Evolutionary conservation across 2,888 invertebrate species (phyloP), one percentile per base, ranked within the genome.

Genomic region (Priocnemis perturbator): DNA sequence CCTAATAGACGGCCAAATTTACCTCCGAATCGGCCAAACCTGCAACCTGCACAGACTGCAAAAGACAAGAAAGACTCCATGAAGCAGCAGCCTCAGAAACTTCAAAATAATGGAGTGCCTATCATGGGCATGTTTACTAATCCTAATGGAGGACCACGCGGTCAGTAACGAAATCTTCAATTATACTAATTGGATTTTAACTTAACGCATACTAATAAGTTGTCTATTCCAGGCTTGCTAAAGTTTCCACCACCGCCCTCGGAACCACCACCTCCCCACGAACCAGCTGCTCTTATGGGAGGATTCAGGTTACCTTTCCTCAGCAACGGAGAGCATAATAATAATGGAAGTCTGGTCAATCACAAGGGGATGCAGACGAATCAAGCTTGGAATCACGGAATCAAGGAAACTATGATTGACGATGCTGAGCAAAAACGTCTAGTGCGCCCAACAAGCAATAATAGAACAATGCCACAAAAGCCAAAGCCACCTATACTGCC

Each of bases 211-310:
- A n/a, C 50, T 17, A 17, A 17, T 14, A n/a, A 9, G 7, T 37
- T 37, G 37, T 11, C 14, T 37, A 9, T 37, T 37, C 11, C n/a
- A 74, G 86, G 86, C 55, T 63, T 85, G 26, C 64, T 87, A 14
- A 85, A 84, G 73, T 88, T 89, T 47, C 90, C 90, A 2, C 90
- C 91, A 2, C 90, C 90, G 4, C 90, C 90, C 0, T 85, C 88
- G 14, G 89, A 89, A 45, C 90, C 90, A 1, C 90, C 90, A 1
- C 90, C 91, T 0, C 88, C 90, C 0, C 67, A 74, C 3, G 76
- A 72, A 7, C 21, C 90, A 17, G 83, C 86, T 60, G 75, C 86
- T 45, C 81, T 83, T 3, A 9, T 44, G 53, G 48, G 75, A 47
- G 85, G 80, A 4, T 89, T 89, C 64, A 77, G 74, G 19, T 73